A percentile compares a stretch with the other conserved stretches of the same genome.
phyloP scores from a whole-genome alignment of 1,140 invertebrate genomes.

The Orius laevigatus region DNA sequence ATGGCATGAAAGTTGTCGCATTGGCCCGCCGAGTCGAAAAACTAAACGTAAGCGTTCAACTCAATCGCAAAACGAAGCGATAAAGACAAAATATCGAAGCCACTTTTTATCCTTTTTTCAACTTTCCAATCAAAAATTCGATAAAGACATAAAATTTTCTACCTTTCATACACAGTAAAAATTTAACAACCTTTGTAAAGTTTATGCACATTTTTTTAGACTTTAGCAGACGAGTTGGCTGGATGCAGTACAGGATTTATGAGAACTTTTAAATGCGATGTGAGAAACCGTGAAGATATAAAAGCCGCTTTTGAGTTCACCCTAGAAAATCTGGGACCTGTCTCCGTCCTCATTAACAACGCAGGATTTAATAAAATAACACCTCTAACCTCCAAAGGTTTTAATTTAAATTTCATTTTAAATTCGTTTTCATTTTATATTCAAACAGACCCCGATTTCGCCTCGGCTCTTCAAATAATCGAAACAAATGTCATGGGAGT shows the following conservation, averaged over 20 bases:
- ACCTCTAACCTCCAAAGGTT: not conserved
- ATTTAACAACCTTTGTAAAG: no score
- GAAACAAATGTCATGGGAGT: constrained; percentile 51
- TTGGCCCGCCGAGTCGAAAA: constrained; percentile 43
- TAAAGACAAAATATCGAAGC: no score
- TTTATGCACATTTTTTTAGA: no score
- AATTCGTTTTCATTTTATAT: not conserved
- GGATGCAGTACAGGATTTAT: no score
- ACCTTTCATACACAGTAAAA: no score
- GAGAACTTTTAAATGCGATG: constrained; percentile 33
- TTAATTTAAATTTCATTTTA: not conserved
- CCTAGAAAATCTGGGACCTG: constrained; percentile 37
- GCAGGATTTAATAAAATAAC: constrained; percentile 30
- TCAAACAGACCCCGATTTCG: constrained; percentile 26
- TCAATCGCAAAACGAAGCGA: no score
- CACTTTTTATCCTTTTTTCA: no score
- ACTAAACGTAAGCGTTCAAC: constrained; percentile 30
- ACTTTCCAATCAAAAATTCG: no score
- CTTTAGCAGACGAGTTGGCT: no score
- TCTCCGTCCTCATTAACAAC: constrained; percentile 58
- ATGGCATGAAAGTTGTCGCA: constrained; percentile 49
- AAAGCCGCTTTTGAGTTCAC: constrained; percentile 44
- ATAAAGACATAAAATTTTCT: no score
- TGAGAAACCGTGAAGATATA: constrained; percentile 47
- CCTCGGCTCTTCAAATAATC: constrained; percentile 33